These are phyloP conservation scores for Rhagoletis zephyria DNA, from an alignment of 1,140 invertebrate species.

Conservation along the genomic window DNA sequence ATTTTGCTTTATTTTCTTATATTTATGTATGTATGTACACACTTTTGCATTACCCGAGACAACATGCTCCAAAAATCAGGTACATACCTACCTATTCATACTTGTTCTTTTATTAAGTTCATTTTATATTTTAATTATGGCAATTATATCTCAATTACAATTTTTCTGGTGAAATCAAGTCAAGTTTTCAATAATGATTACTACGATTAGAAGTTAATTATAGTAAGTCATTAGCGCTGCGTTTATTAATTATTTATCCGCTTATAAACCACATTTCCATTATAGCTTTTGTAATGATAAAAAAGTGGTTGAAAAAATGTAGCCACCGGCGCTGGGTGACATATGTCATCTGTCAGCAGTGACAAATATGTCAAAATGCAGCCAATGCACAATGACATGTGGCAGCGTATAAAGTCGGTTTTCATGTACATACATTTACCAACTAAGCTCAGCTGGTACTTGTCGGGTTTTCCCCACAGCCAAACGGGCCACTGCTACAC, in stretches of 20 bases:
- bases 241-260: neutral
- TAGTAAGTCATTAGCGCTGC: neutral
- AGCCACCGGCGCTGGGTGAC: slow-evolving; percentile 1
- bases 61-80: too few relatives aligned
- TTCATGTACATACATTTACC: neutral
- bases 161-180: neutral
- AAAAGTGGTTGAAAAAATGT: slow-evolving; percentile 27
- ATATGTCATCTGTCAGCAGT: slow-evolving; percentile 51
- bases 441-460: neutral
- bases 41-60: too few relatives aligned
- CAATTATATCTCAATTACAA: neutral
- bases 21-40: too few relatives aligned
- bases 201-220: slow-evolving; percentile 22
- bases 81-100: too few relatives aligned
- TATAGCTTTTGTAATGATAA: neutral
- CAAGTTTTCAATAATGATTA: neutral
- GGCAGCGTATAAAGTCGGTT: neutral
- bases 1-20: too few relatives aligned
- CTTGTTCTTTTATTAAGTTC: too few relatives aligned
- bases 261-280: neutral
- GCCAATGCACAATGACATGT: neutral
- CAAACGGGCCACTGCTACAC: neutral
- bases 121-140: neutral
- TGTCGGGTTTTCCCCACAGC: neutral
- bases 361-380: slow-evolving; percentile 50